Percentiles rank a stretch among this genome's conserved stretches.
Conservation (phyloP, 2,113 vertebrate genomes). For the Craseonycteris thonglongyai region DNA sequence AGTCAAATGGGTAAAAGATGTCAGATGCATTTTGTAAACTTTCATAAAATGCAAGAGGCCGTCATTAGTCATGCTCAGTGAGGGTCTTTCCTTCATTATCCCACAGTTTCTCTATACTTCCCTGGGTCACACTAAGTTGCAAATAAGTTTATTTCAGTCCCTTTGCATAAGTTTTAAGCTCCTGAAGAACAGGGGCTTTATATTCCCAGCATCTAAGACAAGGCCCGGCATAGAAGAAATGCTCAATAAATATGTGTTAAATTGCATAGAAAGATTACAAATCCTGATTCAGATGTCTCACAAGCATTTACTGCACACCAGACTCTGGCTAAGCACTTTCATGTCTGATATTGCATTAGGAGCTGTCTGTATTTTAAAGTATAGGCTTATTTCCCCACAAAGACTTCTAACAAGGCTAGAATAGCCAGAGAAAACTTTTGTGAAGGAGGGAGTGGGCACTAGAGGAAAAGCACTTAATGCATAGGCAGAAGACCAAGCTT, state of each 20-base stretch:
- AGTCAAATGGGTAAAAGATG: neutral
- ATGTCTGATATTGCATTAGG: neutral
- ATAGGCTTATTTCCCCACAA: neutral
- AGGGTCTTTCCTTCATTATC: neutral
- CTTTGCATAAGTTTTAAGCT: constrained; percentile 10
- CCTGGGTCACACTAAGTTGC: neutral
- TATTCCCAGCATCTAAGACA: neutral
- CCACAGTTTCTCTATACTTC: neutral
- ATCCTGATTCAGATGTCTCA: neutral
- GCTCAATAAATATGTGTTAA: neutral
- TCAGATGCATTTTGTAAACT: neutral
- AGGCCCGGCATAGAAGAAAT: neutral
- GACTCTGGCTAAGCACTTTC: neutral
- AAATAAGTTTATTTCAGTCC: neutral
- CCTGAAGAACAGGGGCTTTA: neutral
- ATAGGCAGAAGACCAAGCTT: neutral
- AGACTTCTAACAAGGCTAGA: neutral
- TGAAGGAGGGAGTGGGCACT: neutral
- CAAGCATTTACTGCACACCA: neutral
- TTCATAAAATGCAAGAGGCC: neutral
- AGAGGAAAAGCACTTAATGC: neutral
- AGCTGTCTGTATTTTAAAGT: neutral
- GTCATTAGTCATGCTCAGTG: neutral
- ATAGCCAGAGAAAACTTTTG: neutral
- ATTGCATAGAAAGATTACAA: neutral